Conservation (phyloP, 2,888 invertebrate species). For the Griposia aprilina region DNA sequence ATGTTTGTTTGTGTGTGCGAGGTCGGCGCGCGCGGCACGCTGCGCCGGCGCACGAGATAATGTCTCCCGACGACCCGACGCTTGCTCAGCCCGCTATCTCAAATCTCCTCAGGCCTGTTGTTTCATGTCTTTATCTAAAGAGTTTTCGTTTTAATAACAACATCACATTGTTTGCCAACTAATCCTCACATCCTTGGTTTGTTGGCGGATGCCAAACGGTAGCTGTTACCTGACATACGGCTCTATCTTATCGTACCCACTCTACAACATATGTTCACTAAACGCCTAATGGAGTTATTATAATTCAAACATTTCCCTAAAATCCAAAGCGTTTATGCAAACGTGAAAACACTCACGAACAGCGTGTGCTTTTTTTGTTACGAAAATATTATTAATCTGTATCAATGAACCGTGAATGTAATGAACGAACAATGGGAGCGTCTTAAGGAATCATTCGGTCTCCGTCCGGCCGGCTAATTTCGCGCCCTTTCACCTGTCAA, state of each 20-base stretch:
- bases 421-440: conserved; percentile 71
- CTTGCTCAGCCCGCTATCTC: conserved; percentile 80
- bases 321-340: conserved; percentile 80
- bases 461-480: conserved; percentile 82
- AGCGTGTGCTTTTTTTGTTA: conserved; percentile 78
- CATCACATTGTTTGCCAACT: conserved; percentile 83
- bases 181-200: conserved; percentile 85
- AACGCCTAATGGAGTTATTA: conserved; percentile 86
- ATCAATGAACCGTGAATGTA: conserved; percentile 71
- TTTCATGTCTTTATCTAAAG: conserved; percentile 85
- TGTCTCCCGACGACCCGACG: conserved; percentile 69
- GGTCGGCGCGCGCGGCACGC: conserved; percentile 63
- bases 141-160: conserved; percentile 84
- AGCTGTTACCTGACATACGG: conserved; percentile 89
- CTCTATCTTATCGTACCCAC: conserved; percentile 89
- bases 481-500: conserved; percentile 89
- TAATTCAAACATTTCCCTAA: conserved; percentile 87
- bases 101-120: conserved; percentile 80
- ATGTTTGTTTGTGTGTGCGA: conserved; percentile 54
- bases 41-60: conserved; percentile 68
- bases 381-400: conserved; percentile 60
- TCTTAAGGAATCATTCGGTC: conserved; percentile 66
- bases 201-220: conserved; percentile 88
- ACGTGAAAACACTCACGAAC: conserved; percentile 71
- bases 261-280: conserved; percentile 87